Base-by-base conservation (phyloP, 1,140 invertebrate species). In the Neelides sp. region DNA sequence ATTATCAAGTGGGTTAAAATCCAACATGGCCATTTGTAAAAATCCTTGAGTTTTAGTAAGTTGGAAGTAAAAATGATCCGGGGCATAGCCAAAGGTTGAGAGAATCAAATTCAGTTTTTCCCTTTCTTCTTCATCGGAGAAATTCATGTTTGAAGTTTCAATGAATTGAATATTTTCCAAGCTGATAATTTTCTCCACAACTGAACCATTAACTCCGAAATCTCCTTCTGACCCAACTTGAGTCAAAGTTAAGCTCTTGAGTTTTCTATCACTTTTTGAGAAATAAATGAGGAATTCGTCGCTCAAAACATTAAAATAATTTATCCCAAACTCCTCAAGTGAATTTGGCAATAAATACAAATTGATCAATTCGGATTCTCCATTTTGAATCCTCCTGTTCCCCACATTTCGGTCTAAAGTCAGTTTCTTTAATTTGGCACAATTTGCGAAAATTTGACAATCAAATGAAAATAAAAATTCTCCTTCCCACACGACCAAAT, bases 51-150 rank as follows among this genome's bases (percentile, higher is more conserved):
- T 41, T 47, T 50, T 53, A 4, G 27, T 30, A 1, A 54, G 23
- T 30, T 52, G 50, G 35, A 59, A 59, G 47, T 59, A 59, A 1
- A 47, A 36, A 32, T 55, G 53, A 36, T 50, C 32, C 30, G 26
- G 7, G 17, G 2, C n/a, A 41, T 59, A 59, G 0, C 57, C 57
- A 50, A 55, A 55, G 8, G 47, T 40, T 8, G 48, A 43, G 12
- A 59, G 23, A 48, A 59, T 59, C 32, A 37, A 3, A 36, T 59
- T 53, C 1, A 59, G 43, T 28, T 59, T 55, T 10, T 46, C 17
- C 10, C 48, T 34, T 37, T 59, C 57, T 17, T 45, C 48, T 7
- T 22, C 12, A 43, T 55, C 41, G 12, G 37, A 32, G 35, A 35
- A 52, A 34, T 59, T 59, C 1, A 59, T 26, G 0, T 40, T 22